Percentiles rank a stretch among this genome's conserved stretches.
Conservation (phyloP, 2,888 invertebrate genomes). For the Cyrtodaria siliqua region DNA sequence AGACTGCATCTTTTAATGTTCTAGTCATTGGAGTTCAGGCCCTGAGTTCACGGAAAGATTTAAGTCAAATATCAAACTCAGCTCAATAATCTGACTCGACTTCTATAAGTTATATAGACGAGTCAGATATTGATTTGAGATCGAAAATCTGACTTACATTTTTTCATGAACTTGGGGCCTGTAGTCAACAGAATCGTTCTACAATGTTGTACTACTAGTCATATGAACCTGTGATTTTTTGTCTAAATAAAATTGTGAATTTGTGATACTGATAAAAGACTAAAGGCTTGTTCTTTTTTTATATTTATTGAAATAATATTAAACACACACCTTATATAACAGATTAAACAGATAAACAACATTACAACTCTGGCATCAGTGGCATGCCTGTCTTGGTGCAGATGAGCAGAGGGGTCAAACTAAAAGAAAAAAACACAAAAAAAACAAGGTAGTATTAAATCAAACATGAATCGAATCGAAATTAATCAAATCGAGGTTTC, state of each 20-base stretch:
- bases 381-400: background rate
- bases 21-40: too few species aligned
- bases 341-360: background rate
- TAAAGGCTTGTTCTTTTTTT: background rate
- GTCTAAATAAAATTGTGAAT: conserved; percentile 4
- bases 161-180: too few species aligned
- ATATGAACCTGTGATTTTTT: background rate
- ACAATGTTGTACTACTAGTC: too few species aligned
- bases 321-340: background rate
- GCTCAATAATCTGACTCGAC: too few species aligned
- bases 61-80: too few species aligned
- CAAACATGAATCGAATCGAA: conserved; percentile 6
- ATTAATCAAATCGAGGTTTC: conserved; percentile 2
- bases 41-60: too few species aligned
- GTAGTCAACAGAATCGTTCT: too few species aligned
- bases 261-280: background rate
- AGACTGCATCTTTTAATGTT: too few species aligned
- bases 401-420: background rate
- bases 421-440: background rate
- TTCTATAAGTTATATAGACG: too few species aligned
- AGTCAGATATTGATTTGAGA: background rate
- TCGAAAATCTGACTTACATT: too few species aligned
- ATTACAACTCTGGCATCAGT: background rate
- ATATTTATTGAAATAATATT: background rate
- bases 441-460: background rate